Conservation (phyloP, 1,140 invertebrate species). For the Mizuhopecten yessoensis region DNA sequence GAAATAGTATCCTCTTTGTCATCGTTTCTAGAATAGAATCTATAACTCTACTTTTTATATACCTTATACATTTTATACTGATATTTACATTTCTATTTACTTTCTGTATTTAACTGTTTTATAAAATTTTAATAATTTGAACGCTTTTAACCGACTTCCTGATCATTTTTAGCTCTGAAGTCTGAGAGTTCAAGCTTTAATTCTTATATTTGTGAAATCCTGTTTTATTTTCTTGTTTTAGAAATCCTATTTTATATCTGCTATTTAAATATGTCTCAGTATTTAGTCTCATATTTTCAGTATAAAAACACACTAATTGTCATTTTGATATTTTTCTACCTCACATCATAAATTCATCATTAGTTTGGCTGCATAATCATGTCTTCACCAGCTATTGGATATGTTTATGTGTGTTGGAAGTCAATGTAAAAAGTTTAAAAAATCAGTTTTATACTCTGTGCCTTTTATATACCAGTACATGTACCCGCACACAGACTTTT, state of each 20-base stretch:
- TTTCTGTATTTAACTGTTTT: not conserved
- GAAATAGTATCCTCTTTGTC: too few relatives aligned
- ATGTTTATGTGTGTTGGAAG: not conserved
- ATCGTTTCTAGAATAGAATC: too few relatives aligned
- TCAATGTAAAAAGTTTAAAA: not conserved
- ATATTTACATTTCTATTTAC: not conserved
- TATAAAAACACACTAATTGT: too few relatives aligned
- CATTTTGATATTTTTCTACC: not conserved
- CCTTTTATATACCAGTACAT: too few relatives aligned
- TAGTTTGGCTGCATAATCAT: not conserved
- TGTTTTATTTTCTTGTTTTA: not conserved
- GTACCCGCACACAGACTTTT: too few relatives aligned
- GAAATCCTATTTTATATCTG: not conserved
- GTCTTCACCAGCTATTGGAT: not conserved
- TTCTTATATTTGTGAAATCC: not conserved
- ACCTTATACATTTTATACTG: not conserved
- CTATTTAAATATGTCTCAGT: not conserved
- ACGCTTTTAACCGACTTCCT: not conserved
- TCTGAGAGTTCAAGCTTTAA: too few relatives aligned
- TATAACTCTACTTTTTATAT: too few relatives aligned
- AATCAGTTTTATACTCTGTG: too few relatives aligned
- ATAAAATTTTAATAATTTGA: not conserved
- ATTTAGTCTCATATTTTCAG: too few relatives aligned
- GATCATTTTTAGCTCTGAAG: too few relatives aligned
- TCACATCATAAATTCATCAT: not conserved